Conservation (phyloP, 2,888 invertebrate species). For the Scrobipalpa atriplicella region DNA sequence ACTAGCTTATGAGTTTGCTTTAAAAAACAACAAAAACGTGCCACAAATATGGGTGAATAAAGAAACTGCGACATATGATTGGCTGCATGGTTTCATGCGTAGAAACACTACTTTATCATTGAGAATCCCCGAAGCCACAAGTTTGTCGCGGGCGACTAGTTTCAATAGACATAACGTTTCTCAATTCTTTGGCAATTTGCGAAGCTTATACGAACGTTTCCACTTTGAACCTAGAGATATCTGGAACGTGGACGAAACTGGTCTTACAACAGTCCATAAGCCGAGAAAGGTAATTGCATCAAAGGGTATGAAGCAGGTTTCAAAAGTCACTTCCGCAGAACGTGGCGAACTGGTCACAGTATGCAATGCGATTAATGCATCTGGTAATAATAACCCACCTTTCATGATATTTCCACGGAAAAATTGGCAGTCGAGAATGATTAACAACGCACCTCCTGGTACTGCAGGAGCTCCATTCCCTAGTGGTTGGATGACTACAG, state of each 20-base stretch:
- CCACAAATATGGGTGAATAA: constrained; percentile 13
- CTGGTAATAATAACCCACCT: constrained; percentile 53
- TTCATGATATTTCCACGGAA: constrained; percentile 41
- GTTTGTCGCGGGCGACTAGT: constrained; percentile 32
- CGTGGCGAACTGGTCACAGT: constrained; percentile 51
- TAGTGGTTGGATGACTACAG: constrained; percentile 48
- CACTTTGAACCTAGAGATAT: constrained; percentile 30
- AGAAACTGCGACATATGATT: constrained; percentile 34
- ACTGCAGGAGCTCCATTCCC: constrained; percentile 34
- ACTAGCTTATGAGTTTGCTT: constrained; percentile 30
- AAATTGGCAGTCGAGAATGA: constrained; percentile 45
- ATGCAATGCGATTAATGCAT: constrained; percentile 48
- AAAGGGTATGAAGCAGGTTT: constrained; percentile 56
- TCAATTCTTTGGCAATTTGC: constrained; percentile 31
- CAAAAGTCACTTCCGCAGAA: constrained; percentile 55
- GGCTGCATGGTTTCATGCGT: constrained; percentile 33
- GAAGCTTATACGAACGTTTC: constrained; percentile 28
- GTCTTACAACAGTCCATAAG: constrained; percentile 32
- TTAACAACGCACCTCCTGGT: constrained; percentile 45
- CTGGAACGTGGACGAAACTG: constrained; percentile 36
- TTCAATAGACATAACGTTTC: constrained; percentile 33
- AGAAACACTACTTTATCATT: constrained; percentile 34
- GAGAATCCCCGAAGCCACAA: constrained; percentile 32
- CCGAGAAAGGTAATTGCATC: constrained; percentile 49
- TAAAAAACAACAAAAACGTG: constrained; percentile 28